Evolutionary conservation across 2,888 invertebrate genomes (phyloP), one percentile per base, ranked within the genome.

Genomic region (Conchocele bisecta): DNA sequence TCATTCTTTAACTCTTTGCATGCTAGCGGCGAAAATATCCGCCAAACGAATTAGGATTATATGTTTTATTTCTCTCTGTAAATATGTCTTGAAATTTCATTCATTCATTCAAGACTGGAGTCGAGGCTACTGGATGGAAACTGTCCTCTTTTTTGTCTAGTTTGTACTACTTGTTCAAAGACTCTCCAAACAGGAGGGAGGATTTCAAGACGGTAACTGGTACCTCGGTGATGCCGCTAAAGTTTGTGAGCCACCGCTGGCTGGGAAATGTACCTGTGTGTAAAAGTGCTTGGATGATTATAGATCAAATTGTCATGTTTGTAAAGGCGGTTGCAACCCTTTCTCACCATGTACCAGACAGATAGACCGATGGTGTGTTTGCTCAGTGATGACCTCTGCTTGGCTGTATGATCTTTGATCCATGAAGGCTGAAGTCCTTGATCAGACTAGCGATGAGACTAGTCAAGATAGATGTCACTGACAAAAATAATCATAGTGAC

Each of bases 121-220:
- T 41, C 33, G 35, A 42, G 24, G 51, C 51, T 24, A 53, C 42
- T 5, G 31, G 20, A 7, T 76, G 75, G 72, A 35, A 64, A 7
- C 50, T 88, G 26, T 57, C 63, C 5, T 37, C 57, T 37, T 76
- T 85, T 59, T 72, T 88, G 24, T 53, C 63, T 29, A 72, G 46
- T 76, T 17, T 79, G 13, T 85, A 86, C 54, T 76, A 81, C 42
- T 44, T 88, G 7, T 88, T 85, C 48, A 81, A 87, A 57, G 82
- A 88, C 56, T 71, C 75, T 7, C 83, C 87, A 33, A 75, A 84
- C 1, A 51, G 60, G 13, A 59, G 44, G 35, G 60, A 60, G n/a
- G 53, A 59, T 22, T 60, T 26, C 42, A 13, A 9, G 11, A n/a
- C n/a, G n/a, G 4, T 50, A 0, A 35, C 13, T 7, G 26, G n/a